A percentile compares a stretch with the other conserved stretches of the same genome.
phyloP scores from a whole-genome alignment of 2,888 invertebrate species.

The Glomeris marginata region DNA sequence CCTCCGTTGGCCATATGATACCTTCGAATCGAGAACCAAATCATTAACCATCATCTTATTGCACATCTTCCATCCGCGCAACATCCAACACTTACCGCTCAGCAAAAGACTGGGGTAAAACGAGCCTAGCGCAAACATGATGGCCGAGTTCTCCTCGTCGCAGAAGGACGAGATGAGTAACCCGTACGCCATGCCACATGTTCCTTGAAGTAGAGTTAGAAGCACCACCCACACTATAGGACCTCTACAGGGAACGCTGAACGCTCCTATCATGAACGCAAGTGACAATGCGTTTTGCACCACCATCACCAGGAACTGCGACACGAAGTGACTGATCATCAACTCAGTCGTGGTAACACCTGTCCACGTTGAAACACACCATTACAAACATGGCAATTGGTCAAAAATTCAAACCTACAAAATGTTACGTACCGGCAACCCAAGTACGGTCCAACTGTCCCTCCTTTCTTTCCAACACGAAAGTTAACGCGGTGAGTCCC shows the following conservation, averaged over 20 bases:
- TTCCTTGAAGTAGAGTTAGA: conserved; percentile 72
- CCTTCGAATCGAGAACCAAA: conserved; percentile 36
- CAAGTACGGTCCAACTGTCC: conserved; percentile 81
- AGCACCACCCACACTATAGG: conserved; percentile 69
- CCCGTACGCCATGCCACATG: conserved; percentile 94
- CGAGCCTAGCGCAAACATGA: conserved; percentile 80
- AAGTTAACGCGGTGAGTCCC: conserved; percentile 77
- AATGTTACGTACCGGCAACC: conserved; percentile 54
- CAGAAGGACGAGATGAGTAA: conserved; percentile 86
- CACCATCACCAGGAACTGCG: conserved; percentile 88
- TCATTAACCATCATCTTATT: background rate
- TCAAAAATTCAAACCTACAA: background rate
- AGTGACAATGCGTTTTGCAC: conserved; percentile 83
- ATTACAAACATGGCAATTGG: background rate
- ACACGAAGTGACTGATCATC: conserved; percentile 80
- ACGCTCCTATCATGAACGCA: conserved; percentile 78
- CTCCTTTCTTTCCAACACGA: conserved; percentile 81
- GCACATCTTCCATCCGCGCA: background rate
- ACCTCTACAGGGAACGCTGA: conserved; percentile 78
- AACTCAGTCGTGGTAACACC: conserved; percentile 85
- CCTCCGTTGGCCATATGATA: conserved; percentile 93
- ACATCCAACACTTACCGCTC: conserved; percentile 48
- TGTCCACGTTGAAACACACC: conserved; percentile 19
- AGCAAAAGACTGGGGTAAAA: conserved; percentile 86
- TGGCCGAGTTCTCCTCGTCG: conserved; percentile 80